phyloP scores from a whole-genome alignment of 2,113 vertebrate species.

The Talpa occidentalis region DNA sequence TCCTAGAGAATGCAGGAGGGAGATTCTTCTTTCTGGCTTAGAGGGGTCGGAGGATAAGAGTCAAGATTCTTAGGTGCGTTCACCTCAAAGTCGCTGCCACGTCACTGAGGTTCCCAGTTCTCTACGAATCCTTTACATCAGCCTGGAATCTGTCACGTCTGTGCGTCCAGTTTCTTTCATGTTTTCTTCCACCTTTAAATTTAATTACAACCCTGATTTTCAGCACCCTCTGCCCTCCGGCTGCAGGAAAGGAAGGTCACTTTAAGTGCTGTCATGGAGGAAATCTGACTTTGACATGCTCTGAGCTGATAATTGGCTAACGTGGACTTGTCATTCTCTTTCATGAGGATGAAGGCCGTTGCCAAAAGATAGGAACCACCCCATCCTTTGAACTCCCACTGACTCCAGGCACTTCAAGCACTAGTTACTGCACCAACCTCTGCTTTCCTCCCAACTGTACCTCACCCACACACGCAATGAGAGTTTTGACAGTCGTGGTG shows the following conservation, averaged over 20 bases:
- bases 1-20: no score
- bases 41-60: background rate
- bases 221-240: background rate
- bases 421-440: background rate
- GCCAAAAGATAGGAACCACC: background rate
- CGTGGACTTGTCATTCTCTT: background rate
- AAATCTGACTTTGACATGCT: background rate
- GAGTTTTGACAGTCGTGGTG: fast-evolving
- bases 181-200: background rate
- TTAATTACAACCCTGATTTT: background rate
- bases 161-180: background rate
- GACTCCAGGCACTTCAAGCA: background rate
- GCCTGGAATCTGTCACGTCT: background rate
- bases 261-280: background rate
- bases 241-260: background rate
- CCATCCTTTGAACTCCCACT: fast-evolving
- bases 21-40: background rate
- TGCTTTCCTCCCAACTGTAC: background rate
- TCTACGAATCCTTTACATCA: no score
- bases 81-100: background rate
- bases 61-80: background rate
- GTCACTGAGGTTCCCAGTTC: background rate
- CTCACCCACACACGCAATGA: fast-evolving
- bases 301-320: background rate
- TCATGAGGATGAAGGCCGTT: background rate